phyloP scores from a whole-genome alignment of 2,113 vertebrate species.

The Baryphthengus martii region DNA sequence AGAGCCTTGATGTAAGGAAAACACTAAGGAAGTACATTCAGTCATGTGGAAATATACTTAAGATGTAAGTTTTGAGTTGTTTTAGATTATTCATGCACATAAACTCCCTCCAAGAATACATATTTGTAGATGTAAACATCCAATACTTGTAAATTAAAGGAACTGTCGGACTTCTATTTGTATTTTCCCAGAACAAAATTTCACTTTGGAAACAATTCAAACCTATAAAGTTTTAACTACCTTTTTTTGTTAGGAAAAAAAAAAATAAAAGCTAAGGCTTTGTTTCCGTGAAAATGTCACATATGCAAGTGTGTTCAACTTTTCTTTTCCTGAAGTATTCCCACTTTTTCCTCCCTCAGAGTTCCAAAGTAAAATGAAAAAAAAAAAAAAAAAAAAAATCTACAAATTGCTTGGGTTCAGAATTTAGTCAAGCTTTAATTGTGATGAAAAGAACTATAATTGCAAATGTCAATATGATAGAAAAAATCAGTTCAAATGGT shows the following conservation, averaged over 20 bases:
- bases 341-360: background rate
- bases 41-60: background rate
- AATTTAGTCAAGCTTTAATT: constrained; percentile 7
- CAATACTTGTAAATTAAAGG: background rate
- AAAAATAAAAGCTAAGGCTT: background rate
- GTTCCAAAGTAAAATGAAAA: background rate
- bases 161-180: background rate
- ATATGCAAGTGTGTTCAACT: background rate
- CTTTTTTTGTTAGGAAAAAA: background rate
- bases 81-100: background rate
- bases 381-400: background rate
- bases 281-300: background rate
- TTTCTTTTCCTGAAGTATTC: background rate
- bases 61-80: background rate
- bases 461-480: background rate
- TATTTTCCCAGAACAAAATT: background rate
- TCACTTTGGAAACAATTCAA: background rate
- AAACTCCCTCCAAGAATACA: background rate
- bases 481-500: background rate
- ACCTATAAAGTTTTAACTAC: background rate
- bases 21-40: background rate
- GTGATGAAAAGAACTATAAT: background rate
- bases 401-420: background rate
- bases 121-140: background rate
- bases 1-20: background rate